Evolutionary conservation across 2,113 vertebrate genomes (phyloP).

Genomic region (Takifugu bimaculatus): DNA sequence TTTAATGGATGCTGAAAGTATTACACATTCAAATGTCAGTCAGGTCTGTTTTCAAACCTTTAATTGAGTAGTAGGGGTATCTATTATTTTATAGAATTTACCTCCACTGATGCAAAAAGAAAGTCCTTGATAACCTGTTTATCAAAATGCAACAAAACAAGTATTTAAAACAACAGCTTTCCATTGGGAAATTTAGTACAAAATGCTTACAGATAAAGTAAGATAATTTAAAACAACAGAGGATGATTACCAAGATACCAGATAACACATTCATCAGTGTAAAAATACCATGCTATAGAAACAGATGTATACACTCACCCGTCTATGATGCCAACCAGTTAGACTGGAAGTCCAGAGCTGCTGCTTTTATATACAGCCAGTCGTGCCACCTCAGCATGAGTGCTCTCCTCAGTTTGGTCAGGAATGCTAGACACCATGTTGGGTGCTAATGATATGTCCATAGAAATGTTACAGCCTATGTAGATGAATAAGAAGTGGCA

Average conservation of each 20-base stretch:
- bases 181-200: background rate
- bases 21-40: background rate
- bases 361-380: slow-evolving; percentile 31
- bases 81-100: slow-evolving; percentile 6
- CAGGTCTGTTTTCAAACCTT: too few species aligned
- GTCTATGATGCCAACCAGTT: slow-evolving; percentile 31
- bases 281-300: background rate
- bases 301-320: slow-evolving; percentile 19
- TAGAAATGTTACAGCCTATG: background rate
- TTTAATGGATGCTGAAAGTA: slow-evolving; percentile 30
- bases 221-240: background rate
- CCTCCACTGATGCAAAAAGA: slow-evolving; percentile 20
- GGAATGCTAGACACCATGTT: slow-evolving; percentile 29
- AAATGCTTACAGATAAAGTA: background rate
- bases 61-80: background rate
- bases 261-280: background rate
- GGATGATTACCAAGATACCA: too few species aligned
- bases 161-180: background rate
- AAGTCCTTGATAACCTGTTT: slow-evolving; percentile 9
- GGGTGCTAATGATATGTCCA: slow-evolving; percentile 24
- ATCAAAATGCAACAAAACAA: slow-evolving; percentile 4
- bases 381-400: slow-evolving; percentile 23
- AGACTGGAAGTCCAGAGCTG: slow-evolving; percentile 14
- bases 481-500: background rate
- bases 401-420: slow-evolving; percentile 37